These are phyloP conservation scores for Mastomys coucha DNA, from an alignment of 2,113 vertebrate species.

Conservation along the genomic window DNA sequence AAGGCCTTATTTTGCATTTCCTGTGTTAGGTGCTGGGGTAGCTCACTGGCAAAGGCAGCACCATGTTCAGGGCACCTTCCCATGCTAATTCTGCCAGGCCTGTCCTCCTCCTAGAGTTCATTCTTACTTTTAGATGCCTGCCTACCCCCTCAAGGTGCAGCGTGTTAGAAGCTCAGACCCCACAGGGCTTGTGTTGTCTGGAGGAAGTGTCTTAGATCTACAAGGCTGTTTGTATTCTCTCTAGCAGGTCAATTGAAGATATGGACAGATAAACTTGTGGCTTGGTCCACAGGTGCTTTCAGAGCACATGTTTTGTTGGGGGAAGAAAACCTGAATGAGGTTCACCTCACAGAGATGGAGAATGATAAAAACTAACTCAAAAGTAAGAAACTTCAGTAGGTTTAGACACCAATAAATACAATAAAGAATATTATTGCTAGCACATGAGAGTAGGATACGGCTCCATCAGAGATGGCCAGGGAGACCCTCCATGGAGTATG, in stretches of 20 bases:
- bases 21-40: background rate
- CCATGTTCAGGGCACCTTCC: background rate
- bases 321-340: background rate
- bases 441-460: background rate
- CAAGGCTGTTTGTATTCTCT: background rate
- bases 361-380: background rate
- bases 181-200: background rate
- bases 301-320: background rate
- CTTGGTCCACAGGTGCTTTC: background rate
- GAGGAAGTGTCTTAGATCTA: background rate
- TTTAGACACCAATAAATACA: background rate
- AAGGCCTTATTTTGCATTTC: background rate
- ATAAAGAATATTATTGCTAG: background rate
- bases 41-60: background rate
- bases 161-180: background rate
- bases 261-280: background rate
- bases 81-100: too few relatives aligned
- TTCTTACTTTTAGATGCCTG: background rate
- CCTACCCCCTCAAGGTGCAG: background rate
- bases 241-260: background rate
- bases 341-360: background rate
- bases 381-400: background rate
- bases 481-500: background rate
- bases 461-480: too few relatives aligned
- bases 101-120: background rate